Conservation (phyloP, 2,113 vertebrate genomes). For the Numenius arquata region DNA sequence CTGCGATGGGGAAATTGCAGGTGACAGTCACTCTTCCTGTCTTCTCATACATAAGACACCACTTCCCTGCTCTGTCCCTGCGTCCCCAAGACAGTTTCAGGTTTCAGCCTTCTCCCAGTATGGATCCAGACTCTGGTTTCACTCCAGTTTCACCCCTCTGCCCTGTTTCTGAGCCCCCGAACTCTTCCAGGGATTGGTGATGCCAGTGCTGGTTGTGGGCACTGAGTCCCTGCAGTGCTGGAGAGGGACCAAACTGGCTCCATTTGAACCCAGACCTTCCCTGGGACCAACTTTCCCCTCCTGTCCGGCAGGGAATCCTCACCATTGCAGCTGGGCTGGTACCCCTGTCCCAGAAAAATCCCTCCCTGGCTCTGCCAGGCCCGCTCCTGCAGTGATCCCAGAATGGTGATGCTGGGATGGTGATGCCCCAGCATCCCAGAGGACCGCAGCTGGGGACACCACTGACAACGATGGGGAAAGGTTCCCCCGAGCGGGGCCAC, state of each 20-base stretch:
- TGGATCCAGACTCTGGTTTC: background rate
- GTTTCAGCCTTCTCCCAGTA: background rate
- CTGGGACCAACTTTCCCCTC: background rate
- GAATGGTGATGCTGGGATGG: background rate
- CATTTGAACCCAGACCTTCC: background rate
- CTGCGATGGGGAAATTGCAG: conserved; percentile 5
- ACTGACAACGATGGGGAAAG: accelerated
- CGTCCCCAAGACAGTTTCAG: background rate
- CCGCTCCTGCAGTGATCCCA: background rate
- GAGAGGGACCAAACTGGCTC: accelerated
- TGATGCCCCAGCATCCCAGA: background rate
- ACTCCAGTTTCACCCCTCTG: background rate
- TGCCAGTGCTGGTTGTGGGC: background rate
- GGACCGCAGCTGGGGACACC: accelerated
- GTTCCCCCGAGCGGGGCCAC: background rate
- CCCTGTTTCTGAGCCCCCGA: background rate
- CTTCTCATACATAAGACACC: background rate
- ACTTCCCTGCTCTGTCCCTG: background rate
- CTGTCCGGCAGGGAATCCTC: background rate
- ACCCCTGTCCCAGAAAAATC: background rate
- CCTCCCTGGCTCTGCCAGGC: background rate
- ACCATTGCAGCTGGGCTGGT: background rate
- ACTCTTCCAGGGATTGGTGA: background rate
- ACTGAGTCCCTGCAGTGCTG: background rate
- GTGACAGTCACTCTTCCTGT: background rate